Evolutionary conservation across 2,113 vertebrate species (phyloP), one percentile per base, ranked within the genome.

Genomic region (Neolamprologus falcicula): DNA sequence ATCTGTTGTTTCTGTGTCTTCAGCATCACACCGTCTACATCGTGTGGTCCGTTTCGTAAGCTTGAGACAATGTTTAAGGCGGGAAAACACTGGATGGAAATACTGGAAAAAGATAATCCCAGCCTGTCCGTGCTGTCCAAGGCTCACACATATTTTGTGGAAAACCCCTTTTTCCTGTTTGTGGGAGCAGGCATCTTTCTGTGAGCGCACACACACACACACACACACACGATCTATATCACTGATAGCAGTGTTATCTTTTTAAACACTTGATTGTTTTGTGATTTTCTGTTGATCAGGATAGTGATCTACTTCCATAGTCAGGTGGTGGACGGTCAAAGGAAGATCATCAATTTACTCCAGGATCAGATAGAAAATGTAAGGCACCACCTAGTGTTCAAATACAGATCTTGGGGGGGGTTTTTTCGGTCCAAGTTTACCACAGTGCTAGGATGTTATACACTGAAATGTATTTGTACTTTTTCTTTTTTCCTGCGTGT

Each of bases 331-430:
- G 97, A 97, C 42, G 98, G 97, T 45, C 98, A 97, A 83, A 95
- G 92, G 85, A 97, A 95, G 94, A 96, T 99, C 89, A 98, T 99
- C 85, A 21, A 4, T 53, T 94, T 98, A 54, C 96, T 99, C 47
- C 96, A 96, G 94, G 97, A 98, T 80, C 98, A 98, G 93, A 98
- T 99, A n/a, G 79, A 92, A 90, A 98, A 99, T 0, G 98, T 99
- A 92, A 91, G 96, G 21, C 7, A 26, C 54, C 50, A 7, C 6
- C 21, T 4, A 8, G 7, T 63, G 31, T 45, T 4, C 28, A 26
- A 9, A 37, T 16, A 10, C 61, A 66, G 33, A 37, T 5, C 0
- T 63, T 31, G 8, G 24, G 53, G 4, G 1, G 53, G 4, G 1
- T 2, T 61, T 50, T 31, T n/a, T 55, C 19, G 4, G 7, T 57